Evolutionary conservation across 2,113 vertebrate species (phyloP).

Genomic region (Hippocampus barbouri): DNA sequence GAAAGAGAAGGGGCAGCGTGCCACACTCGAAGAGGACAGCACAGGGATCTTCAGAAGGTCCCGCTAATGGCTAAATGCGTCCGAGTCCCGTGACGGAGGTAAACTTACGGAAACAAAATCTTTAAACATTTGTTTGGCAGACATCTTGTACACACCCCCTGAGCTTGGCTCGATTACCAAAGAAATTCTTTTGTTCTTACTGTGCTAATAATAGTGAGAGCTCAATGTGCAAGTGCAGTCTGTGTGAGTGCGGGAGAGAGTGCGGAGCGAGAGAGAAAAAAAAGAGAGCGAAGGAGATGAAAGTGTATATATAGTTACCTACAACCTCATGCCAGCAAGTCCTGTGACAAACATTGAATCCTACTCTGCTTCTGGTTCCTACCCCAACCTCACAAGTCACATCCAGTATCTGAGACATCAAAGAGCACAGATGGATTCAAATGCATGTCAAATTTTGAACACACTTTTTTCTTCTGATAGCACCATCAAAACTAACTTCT

Average conservation of each 20-base stretch:
- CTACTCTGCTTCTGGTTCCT: conserved; percentile 79
- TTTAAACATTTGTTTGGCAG: conserved; percentile 79
- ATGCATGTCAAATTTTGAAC: not conserved
- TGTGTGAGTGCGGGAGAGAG: conserved; percentile 42
- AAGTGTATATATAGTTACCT: conserved; percentile 83
- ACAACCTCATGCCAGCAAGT: conserved; percentile 59
- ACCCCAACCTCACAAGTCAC: conserved; percentile 40
- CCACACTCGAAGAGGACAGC: conserved; percentile 47
- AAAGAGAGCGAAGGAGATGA: conserved; percentile 46
- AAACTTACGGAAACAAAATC: conserved; percentile 81
- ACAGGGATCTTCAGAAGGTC: conserved; percentile 52
- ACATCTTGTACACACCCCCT: conserved; percentile 67
- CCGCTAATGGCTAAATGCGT: conserved; percentile 70
- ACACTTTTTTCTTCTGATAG: not conserved
- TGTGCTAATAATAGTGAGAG: conserved; percentile 85
- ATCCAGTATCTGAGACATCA: conserved; percentile 62
- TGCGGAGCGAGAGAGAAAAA: conserved; percentile 11
- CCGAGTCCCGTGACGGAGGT: conserved; percentile 66
- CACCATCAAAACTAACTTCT: not conserved
- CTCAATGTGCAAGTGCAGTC: conserved; percentile 43
- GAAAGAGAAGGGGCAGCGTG: conserved; percentile 19
- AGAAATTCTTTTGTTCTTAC: conserved; percentile 90
- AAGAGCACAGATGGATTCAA: conserved; percentile 61
- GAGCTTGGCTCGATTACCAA: conserved; percentile 81
- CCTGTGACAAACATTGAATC: conserved; percentile 81